Evolutionary conservation across 2,113 vertebrate genomes (phyloP).

Genomic region (Lepus americanus): DNA sequence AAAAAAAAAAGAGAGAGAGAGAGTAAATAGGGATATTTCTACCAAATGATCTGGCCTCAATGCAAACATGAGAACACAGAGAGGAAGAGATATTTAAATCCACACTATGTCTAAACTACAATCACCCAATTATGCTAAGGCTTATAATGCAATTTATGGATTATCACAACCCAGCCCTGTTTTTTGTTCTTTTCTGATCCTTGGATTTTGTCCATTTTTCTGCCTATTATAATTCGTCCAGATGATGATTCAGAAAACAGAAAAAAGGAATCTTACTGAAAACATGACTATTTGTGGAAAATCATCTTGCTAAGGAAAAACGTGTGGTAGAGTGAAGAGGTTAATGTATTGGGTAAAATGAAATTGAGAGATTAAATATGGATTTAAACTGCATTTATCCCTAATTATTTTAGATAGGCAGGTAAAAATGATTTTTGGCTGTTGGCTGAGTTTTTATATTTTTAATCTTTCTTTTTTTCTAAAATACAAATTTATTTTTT

Average conservation of each 20-base stretch:
- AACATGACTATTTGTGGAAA: constrained; percentile 6
- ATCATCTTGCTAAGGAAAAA: neutral
- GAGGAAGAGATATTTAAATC: neutral
- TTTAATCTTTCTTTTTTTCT: neutral
- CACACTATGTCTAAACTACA: constrained; percentile 49
- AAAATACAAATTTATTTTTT: neutral
- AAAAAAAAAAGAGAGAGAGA: no score
- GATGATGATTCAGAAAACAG: neutral
- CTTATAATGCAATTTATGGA: constrained; percentile 37
- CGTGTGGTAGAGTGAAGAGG: neutral
- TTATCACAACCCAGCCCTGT: neutral
- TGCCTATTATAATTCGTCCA: constrained; percentile 47
- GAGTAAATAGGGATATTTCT: constrained; percentile 7
- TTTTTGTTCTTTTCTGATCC: constrained; percentile 57
- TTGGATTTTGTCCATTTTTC: constrained; percentile 56
- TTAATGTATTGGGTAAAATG: constrained; percentile 43
- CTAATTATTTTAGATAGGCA: neutral
- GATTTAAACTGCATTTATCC: neutral
- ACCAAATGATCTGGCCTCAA: constrained; percentile 48
- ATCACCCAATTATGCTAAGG: constrained; percentile 57
- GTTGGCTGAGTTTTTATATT: neutral
- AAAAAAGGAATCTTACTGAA: constrained; percentile 16
- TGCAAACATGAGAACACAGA: neutral
- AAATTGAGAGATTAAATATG: constrained; percentile 10
- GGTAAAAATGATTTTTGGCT: neutral